Evolutionary conservation across 2,113 vertebrate genomes (phyloP), one percentile per base, ranked within the genome.

Genomic region (Motacilla tschutschensis): DNA sequence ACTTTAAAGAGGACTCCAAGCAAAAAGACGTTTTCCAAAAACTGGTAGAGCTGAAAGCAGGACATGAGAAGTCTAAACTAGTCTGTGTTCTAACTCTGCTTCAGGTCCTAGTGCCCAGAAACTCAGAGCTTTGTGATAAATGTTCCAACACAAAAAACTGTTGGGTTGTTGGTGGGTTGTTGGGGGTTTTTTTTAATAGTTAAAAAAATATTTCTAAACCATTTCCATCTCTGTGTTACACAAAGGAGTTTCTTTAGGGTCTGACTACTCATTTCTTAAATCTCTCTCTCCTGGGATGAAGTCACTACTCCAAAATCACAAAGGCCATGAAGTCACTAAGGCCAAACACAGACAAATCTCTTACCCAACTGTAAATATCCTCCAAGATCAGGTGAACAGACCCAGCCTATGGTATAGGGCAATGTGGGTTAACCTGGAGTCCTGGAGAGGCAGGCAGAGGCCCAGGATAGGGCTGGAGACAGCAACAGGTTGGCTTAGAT

Each of bases 401-500:
- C 3, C 5, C 47, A 70, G 10, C 2, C 47, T 29, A 47, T 6
- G 19, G 35, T 20, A 29, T 1, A 33, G 8, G 41, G 10, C 15
- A 29, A 8, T 4, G 14, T n/a, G 47, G 47, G 21, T n/a, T 44
- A 74, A 1, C 25, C 25, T 48, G 51, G 63, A 46, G 18, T 14
- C 48, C 47, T 38, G 25, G 24, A 31, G 31, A 43, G 65, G 55
- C 38, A 79, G n/a, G 7, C 21, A 53, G 33, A 67, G 8, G 14
- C 13, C 28, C 54, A 72, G 31, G 19, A 51, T 0, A 43, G 2
- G 8, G 26, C 43, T 67, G 44, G 31, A 33, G 41, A 67, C 17
- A 60, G 8, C 8, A 6, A 38, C 1, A 4, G 18, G 3, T 2
- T 59, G n/a, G 21, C 11, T 63, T 1, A 26, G 21, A 22, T 22